Base-by-base conservation (phyloP, 2,888 invertebrate genomes). In the Protophormia terraenovae region DNA sequence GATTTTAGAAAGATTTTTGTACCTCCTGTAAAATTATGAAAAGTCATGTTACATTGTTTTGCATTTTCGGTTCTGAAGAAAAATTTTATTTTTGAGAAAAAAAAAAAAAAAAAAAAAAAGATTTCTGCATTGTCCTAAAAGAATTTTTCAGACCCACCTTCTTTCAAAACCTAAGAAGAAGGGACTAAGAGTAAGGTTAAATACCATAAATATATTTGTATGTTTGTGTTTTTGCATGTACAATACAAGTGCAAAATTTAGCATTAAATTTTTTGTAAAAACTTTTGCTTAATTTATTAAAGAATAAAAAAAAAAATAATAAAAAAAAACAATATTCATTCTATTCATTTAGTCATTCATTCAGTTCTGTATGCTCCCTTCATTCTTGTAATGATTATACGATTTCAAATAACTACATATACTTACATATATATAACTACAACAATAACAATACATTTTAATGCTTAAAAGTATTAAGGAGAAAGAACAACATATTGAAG, bases 221-320 rank as follows among this genome's bases (percentile, higher is more conserved):
- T 53, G 24, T 53, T 10, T 24, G 14, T 38, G 10, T 60, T 45
- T 8, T 35, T 27, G 55, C 35, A 47, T 32, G 14, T 8, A 47
- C 55, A 27, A 41, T 22, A 38, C 47, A 60, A 62, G 19, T 32
- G 73, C 19, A 76, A 72, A 84, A 81, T 71, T 64, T 53, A 14
- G 50, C 66, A 73, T 67, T 77, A 72, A 84, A 84, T 73, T 84
- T 67, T 69, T 60, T 77, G 73, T 62, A 55, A 72, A 69, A 81
- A 72, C 66, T 81, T 81, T 84, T 72, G 69, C 58, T 79, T 47
- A 53, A 55, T 71, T 75, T 47, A 1, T 19, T 67, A 60, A 12
- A 72, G 47, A 66, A 60, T 47, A 50, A 7, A n/a, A 66, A 14
- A 27, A n/a, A 0, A 16, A 53, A 55, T 0, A 19, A 19, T 22